Evolutionary conservation across 2,113 vertebrate genomes (phyloP).

Genomic region (Neogale vison): DNA sequence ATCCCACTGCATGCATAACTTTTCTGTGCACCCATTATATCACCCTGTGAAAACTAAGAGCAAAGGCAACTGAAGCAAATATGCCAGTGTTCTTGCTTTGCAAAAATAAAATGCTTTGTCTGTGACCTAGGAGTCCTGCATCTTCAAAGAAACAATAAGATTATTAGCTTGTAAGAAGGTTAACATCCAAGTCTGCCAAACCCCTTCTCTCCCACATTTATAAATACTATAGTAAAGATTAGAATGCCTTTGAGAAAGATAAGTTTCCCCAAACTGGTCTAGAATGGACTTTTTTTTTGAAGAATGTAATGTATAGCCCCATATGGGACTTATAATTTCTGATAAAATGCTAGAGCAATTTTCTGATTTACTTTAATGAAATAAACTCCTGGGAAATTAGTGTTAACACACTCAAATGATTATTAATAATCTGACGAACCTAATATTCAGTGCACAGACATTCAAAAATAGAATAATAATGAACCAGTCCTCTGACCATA

Average conservation of each 20-base stretch:
- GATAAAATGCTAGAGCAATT: constrained; percentile 30
- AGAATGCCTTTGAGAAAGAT: constrained; percentile 5
- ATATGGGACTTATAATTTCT: background rate
- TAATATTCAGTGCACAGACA: background rate
- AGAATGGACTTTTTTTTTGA: background rate
- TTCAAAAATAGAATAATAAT: background rate
- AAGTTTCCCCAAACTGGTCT: background rate
- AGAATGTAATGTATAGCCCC: background rate
- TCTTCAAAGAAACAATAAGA: background rate
- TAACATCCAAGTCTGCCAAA: background rate
- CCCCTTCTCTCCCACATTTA: background rate
- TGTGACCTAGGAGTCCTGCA: background rate
- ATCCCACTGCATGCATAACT: background rate
- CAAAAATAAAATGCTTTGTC: background rate
- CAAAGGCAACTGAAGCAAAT: background rate
- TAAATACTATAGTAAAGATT: background rate
- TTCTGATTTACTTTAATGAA: constrained; percentile 15
- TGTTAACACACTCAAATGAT: background rate
- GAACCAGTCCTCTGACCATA: background rate
- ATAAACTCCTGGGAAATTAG: constrained; percentile 39
- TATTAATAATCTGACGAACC: background rate
- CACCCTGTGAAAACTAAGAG: background rate
- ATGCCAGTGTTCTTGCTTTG: background rate
- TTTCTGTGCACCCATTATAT: rapidly evolving
- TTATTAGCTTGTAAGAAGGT: background rate